Percentiles rank a stretch among this genome's conserved stretches.
phyloP scores from a whole-genome alignment of 2,888 invertebrate species.

The Meghimatium bilineatum region DNA sequence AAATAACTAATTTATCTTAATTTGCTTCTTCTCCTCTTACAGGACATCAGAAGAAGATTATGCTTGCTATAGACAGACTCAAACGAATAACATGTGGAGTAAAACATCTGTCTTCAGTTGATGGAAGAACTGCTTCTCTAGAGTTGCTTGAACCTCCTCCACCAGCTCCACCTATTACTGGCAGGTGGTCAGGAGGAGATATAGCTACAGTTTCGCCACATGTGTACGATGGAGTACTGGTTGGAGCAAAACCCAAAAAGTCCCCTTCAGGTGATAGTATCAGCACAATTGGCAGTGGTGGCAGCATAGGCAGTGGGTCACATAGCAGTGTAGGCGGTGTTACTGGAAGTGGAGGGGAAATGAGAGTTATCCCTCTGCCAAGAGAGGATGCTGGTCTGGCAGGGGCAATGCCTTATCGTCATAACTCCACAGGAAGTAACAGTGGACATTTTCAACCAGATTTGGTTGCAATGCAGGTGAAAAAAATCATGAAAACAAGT shows the following conservation, averaged over 20 bases:
- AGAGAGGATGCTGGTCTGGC: slow-evolving; percentile 51
- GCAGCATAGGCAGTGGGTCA: slow-evolving; percentile 47
- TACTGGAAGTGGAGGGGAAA: slow-evolving; percentile 41
- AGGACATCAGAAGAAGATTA: slow-evolving; percentile 98
- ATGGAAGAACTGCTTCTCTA: slow-evolving; percentile 59
- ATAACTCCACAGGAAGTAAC: slow-evolving; percentile 44
- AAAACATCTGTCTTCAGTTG: slow-evolving; percentile 69
- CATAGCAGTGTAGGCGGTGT: slow-evolving; percentile 31
- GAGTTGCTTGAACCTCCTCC: slow-evolving; percentile 68
- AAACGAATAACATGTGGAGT: slow-evolving; percentile 83
- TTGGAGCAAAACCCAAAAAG: slow-evolving; percentile 59
- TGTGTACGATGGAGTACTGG: slow-evolving; percentile 45
- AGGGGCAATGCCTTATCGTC: slow-evolving; percentile 51
- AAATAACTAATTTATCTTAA: not conserved
- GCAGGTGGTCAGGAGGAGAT: slow-evolving; percentile 68
- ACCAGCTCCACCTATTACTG: slow-evolving; percentile 58
- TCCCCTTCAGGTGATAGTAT: slow-evolving; percentile 70
- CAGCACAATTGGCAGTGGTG: slow-evolving; percentile 63
- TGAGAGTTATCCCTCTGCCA: slow-evolving; percentile 48
- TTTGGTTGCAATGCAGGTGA: slow-evolving; percentile 77
- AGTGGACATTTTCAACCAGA: slow-evolving; percentile 73
- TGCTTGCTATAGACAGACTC: slow-evolving; percentile 96
- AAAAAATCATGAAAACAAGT: slow-evolving; percentile 48
- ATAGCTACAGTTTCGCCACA: slow-evolving; percentile 52
- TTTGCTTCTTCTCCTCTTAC: slow-evolving; percentile 76